Conservation (phyloP, 2,797 vertebrate species). For the Typhlichthys eigenmanni region DNA sequence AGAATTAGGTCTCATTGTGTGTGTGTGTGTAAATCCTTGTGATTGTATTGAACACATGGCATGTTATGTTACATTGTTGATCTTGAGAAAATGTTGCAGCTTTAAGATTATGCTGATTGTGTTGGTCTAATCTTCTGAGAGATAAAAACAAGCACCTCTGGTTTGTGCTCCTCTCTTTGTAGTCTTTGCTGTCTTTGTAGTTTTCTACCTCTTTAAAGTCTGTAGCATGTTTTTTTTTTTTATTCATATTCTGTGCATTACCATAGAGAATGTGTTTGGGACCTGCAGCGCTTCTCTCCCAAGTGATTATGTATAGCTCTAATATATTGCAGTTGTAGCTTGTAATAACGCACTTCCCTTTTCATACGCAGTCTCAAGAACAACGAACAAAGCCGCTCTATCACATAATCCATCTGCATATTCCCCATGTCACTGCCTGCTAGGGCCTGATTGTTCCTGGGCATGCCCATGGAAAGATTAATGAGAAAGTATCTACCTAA, state of each 20-base stretch:
- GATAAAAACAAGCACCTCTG: background rate
- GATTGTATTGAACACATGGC: background rate
- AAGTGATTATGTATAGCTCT: too few species aligned
- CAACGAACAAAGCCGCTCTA: background rate
- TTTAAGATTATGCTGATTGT: too few species aligned
- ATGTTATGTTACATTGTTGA: background rate
- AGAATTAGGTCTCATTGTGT: too few species aligned
- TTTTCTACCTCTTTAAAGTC: background rate
- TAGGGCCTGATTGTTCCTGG: constrained; percentile 1
- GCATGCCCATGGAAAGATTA: constrained; percentile 4
- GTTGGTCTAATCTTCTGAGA: too few species aligned
- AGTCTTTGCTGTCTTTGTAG: background rate
- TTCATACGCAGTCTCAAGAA: constrained; percentile 9
- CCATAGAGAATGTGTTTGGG: background rate
- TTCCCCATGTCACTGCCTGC: constrained; percentile 12
- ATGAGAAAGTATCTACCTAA: constrained; percentile 7
- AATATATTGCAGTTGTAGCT: too few species aligned
- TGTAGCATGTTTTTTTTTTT: background rate
- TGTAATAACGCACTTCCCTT: constrained; percentile 17
- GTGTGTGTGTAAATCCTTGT: too few species aligned
- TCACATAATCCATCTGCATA: constrained; percentile 30
- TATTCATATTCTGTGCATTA: background rate
- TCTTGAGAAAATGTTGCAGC: too few species aligned
- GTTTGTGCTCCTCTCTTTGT: background rate
- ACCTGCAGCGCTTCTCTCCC: too few species aligned